Conservation (phyloP, 2,888 invertebrate species). For the Balanococcus diminutus region DNA sequence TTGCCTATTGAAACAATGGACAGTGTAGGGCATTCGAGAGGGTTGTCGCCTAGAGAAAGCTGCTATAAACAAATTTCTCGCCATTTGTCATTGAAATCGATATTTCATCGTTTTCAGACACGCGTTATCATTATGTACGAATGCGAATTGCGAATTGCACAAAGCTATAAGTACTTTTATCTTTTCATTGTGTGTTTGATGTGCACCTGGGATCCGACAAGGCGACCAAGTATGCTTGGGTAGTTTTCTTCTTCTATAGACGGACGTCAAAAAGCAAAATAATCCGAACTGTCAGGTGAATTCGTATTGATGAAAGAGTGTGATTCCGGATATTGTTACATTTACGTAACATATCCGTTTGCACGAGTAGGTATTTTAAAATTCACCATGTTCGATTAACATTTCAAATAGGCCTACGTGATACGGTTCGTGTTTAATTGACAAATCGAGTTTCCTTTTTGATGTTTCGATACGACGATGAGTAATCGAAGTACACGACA, state of each 20-base stretch:
- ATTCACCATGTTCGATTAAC: not conserved
- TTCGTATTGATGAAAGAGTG: not conserved
- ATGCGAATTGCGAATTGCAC: not conserved
- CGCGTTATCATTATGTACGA: slow-evolving; percentile 2
- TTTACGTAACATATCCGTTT: slow-evolving; percentile 10
- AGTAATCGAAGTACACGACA: not conserved
- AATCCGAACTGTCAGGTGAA: not conserved
- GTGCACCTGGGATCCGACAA: too few relatives aligned
- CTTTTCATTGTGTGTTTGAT: not conserved
- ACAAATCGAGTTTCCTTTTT: slow-evolving; percentile 32
- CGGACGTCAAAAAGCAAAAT: not conserved
- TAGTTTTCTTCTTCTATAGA: not conserved
- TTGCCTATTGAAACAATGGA: slow-evolving; percentile 45
- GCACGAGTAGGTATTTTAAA: not conserved
- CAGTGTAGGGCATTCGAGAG: slow-evolving; percentile 3
- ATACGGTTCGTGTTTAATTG: slow-evolving; percentile 17
- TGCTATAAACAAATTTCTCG: slow-evolving; percentile 16
- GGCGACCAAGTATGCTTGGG: not conserved
- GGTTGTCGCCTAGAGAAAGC: slow-evolving; percentile 21
- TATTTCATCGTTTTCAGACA: slow-evolving; percentile 18
- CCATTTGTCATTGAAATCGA: slow-evolving; percentile 33
- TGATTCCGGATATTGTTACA: slow-evolving; percentile 25
- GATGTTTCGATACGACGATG: too few relatives aligned
- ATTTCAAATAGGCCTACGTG: not conserved
- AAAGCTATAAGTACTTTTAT: not conserved